Evolutionary conservation across 53 echinoderm and acorn worm species (phyloP), one percentile per base, ranked within the genome.

Genomic region (Echinarachnius parma): DNA sequence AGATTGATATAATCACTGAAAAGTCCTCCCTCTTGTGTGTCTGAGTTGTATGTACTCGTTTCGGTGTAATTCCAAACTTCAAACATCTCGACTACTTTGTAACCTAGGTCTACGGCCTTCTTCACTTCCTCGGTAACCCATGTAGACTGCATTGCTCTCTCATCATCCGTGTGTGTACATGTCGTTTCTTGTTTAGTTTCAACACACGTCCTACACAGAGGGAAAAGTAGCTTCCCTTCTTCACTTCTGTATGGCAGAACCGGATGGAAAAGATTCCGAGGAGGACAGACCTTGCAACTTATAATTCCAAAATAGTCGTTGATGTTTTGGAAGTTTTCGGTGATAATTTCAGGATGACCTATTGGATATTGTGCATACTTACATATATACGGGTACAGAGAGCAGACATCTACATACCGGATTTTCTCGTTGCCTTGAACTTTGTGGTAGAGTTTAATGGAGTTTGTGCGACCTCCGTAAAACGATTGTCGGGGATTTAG

Each of bases 31-130:
- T 62, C 36, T 16, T 77, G 36, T 2, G 46, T 68, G 2, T 48
- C 46, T 0, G 79, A 49, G 16, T 78, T 49, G 60, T 89, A 81
- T 7, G 53, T 28, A 0, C 53, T 23, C 2, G 46, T 44, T 2
- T 80, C n/a, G 1, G 82, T 52, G 59, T 83, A 90, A 23, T 90
- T 69, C 86, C 86, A 90, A 3, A 90, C 77, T 59, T 90, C 86
- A 19, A 53, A 79, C n/a, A 90, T 68, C 2, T 62, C 13, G 2
- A 35, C 15, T 0, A 90, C 35, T 45, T 2, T 15, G 52, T 90
- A 86, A 0, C 91, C 86, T 15, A 52, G 48, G 4, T 83, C 66
- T 2, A 86, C 30, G 0, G 86, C 90, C 33, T 90, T 86, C 14
- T 72, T 74, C 14, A 90, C 44, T 71, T 86, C 90, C 47, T 78